Conservation (phyloP, 2,797 vertebrate species). For the Sebastiscus tertius region DNA sequence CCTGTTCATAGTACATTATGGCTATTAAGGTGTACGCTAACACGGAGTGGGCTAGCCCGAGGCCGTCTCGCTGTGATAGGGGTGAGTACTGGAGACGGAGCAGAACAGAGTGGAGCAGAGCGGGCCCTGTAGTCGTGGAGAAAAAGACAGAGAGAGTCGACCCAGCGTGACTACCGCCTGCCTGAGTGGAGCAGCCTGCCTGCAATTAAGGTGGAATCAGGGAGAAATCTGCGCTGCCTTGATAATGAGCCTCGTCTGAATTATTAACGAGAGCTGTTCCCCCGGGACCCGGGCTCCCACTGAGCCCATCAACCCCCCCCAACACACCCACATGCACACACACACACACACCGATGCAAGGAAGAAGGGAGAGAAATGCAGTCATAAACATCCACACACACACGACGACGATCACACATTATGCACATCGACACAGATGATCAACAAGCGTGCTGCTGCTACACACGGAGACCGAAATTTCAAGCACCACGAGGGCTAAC, state of each 20-base stretch:
- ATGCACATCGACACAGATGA: constrained; percentile 64
- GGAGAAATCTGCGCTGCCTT: constrained; percentile 88
- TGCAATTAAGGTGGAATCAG: constrained; percentile 90
- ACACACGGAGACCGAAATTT: constrained; percentile 45
- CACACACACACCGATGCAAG: constrained; percentile 33
- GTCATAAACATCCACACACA: constrained; percentile 24
- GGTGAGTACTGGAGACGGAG: constrained; percentile 61
- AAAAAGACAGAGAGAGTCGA: constrained; percentile 74
- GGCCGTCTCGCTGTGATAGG: constrained; percentile 59
- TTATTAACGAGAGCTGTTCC: constrained; percentile 89
- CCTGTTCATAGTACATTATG: constrained; percentile 22
- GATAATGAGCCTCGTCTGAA: constrained; percentile 90
- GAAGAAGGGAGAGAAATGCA: constrained; percentile 38
- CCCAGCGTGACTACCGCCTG: constrained; percentile 84
- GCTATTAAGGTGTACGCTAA: constrained; percentile 56
- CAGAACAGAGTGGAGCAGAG: constrained; percentile 66
- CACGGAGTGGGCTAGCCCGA: constrained; percentile 48
- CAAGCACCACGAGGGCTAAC: constrained; percentile 28
- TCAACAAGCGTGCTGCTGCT: constrained; percentile 63
- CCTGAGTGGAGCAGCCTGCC: constrained; percentile 85
- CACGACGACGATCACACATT: constrained; percentile 52
- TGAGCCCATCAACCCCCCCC: constrained; percentile 81
- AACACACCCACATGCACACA: constrained; percentile 45
- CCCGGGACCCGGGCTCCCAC: constrained; percentile 82
- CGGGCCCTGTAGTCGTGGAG: constrained; percentile 67